Evolutionary conservation across 2,113 vertebrate species (phyloP).

Genomic region (Macrotus californicus): DNA sequence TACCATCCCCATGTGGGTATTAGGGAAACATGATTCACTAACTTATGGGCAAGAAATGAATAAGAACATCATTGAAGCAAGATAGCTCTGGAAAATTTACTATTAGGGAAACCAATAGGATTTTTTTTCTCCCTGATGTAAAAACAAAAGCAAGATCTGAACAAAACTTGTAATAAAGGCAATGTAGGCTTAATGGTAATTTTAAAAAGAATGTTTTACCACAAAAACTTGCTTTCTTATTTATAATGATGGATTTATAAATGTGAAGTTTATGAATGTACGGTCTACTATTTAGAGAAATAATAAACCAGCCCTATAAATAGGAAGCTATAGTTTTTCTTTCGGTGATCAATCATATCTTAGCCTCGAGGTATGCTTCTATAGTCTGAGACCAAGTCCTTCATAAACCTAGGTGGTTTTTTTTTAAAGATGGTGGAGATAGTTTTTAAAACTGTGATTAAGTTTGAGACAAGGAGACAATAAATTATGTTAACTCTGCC

Average conservation of each 20-base stretch:
- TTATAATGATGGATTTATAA: not conserved
- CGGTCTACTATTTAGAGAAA: not conserved
- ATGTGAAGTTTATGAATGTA: not conserved
- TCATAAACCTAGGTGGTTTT: not conserved
- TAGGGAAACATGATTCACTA: conserved; percentile 16
- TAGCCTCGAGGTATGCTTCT: not conserved
- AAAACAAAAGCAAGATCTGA: not conserved
- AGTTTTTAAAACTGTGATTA: conserved; percentile 12
- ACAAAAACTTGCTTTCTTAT: not conserved
- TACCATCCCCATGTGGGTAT: not conserved
- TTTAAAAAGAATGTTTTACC: not conserved
- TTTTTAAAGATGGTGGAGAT: not conserved
- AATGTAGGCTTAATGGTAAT: not conserved
- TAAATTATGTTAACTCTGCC: not conserved
- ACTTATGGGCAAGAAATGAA: not conserved
- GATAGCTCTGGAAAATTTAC: not conserved
- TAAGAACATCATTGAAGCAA: not conserved
- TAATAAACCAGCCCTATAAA: not conserved
- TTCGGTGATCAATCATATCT: not conserved
- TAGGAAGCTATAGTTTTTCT: not conserved
- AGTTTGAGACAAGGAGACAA: conserved; percentile 24
- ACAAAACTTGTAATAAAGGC: not conserved
- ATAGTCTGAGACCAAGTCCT: not conserved
- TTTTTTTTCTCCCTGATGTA: not conserved
- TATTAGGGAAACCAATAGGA: not conserved